Evolutionary conservation across 2,113 vertebrate genomes (phyloP).

Genomic region (Zootoca vivipara): DNA sequence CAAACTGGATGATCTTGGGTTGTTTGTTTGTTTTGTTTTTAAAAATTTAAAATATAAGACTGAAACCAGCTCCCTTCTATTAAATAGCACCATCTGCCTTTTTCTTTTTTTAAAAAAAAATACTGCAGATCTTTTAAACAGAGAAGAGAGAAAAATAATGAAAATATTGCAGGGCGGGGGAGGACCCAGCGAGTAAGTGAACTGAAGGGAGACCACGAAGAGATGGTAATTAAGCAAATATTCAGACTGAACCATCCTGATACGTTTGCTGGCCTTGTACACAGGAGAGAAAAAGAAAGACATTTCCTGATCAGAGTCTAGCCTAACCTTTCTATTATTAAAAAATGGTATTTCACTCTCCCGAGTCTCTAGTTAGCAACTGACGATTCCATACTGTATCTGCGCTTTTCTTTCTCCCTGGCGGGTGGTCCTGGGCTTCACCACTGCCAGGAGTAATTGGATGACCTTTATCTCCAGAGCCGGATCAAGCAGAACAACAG

Average conservation of each 20-base stretch:
- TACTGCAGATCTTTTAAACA: neutral
- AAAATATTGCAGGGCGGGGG: neutral
- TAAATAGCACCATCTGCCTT: neutral
- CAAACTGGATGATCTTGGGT: neutral
- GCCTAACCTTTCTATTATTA: slow-evolving; percentile 55
- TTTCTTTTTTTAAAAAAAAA: neutral
- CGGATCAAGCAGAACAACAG: slow-evolving; percentile 29
- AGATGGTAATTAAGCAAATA: slow-evolving; percentile 39
- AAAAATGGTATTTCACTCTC: slow-evolving; percentile 43
- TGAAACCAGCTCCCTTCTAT: neutral
- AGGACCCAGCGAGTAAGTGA: neutral
- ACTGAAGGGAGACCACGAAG: neutral
- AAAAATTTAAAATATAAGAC: neutral
- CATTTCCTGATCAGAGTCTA: slow-evolving; percentile 33
- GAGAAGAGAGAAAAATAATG: neutral
- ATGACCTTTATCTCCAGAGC: slow-evolving; percentile 52
- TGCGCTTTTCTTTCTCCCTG: neutral
- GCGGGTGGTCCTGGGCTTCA: neutral
- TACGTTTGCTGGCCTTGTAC: neutral
- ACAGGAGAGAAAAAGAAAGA: slow-evolving; percentile 19
- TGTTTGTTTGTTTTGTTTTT: too few relatives aligned
- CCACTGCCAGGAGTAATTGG: slow-evolving; percentile 34
- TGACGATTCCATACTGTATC: slow-evolving; percentile 1
- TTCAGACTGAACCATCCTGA: slow-evolving; percentile 17
- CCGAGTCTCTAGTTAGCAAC: slow-evolving; percentile 36